Base-by-base conservation (phyloP, 2,888 invertebrate genomes). In the Drosophila affinis region DNA sequence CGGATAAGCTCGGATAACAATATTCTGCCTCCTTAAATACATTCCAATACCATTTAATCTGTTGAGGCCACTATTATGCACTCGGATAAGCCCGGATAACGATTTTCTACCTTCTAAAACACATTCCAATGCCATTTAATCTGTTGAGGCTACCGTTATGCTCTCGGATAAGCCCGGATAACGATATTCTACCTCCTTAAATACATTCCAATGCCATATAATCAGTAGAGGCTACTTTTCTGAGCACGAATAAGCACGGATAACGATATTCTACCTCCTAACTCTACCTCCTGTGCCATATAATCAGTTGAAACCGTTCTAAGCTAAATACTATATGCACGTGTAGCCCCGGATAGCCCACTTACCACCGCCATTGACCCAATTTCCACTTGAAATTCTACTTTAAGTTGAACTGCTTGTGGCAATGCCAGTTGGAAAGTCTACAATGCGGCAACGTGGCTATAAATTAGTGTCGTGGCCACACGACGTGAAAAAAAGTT, bases 391-490 rank as follows among this genome's bases (percentile, higher is more conserved):
- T 21, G 2, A 39, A 18, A 29, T 47, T 74, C 77, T 34, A 68
- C 75, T 64, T 59, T 32, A 61, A 32, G 60, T 49, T 72, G 32
- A 39, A n/a, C 39, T 39, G 39, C 39, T 54, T 48, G 52, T 44
- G 24, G 34, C 24, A 49, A 44, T 55, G 67, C 76, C 79, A 65
- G 83, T 82, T 88, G 75, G 56, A 82, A 72, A 71, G 82, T 72
- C 73, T 62, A 85, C 58, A 76, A 62, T 72, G 72, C 76, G 71
- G 59, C 74, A 81, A 76, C 62, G 65, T 79, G 74, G 67, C 79
- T 63, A 82, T 77, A 86, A 86, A 83, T 87, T 84, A 87, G 85
- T 78, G 81, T 69, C 85, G 85, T 76, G 65, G 78, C 57, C 70
- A 68, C 59, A 80, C 34, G 44, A n/a, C n/a, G 48, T 72, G 69